A percentile compares a stretch with the other conserved stretches of the same genome.
phyloP scores from a whole-genome alignment of 2,113 vertebrate genomes.

The Lampris incognitus region DNA sequence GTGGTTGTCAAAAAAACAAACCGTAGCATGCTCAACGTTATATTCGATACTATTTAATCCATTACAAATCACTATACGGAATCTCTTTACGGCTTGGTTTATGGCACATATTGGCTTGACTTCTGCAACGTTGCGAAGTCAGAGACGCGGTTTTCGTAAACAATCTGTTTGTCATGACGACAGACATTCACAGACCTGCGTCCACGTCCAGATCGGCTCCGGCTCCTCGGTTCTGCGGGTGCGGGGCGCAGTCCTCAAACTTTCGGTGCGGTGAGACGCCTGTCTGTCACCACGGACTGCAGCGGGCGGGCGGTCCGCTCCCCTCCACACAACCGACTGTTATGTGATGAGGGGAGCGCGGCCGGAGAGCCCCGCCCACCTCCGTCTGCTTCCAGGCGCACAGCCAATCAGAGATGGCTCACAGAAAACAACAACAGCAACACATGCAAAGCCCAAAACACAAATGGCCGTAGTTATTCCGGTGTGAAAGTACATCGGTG shows the following conservation, averaged over 20 bases:
- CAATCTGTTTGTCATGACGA: accelerated
- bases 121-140: not conserved
- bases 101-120: not conserved
- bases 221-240: not conserved
- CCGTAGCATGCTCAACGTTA: too few species aligned
- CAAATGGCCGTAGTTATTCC: not conserved
- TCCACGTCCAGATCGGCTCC: not conserved
- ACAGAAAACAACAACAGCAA: not conserved
- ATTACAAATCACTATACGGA: too few species aligned
- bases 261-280: constrained; percentile 45
- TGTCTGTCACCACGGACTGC: not conserved
- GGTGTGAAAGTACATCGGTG: not conserved
- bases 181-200: constrained; percentile 58
- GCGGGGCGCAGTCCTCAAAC: constrained; percentile 59
- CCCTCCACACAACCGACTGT: constrained; percentile 13
- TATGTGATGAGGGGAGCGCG: too few species aligned
- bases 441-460: not conserved
- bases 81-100: too few species aligned
- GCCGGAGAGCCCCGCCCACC: constrained; percentile 43
- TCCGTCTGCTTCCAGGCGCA: constrained; percentile 14
- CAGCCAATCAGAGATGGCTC: constrained; percentile 71
- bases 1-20: too few species aligned
- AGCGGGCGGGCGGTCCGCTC: constrained; percentile 25
- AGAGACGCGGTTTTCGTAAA: not conserved
- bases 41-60: too few species aligned